Conservation (phyloP, 2,797 vertebrate genomes). For the Sebastes variabilis region DNA sequence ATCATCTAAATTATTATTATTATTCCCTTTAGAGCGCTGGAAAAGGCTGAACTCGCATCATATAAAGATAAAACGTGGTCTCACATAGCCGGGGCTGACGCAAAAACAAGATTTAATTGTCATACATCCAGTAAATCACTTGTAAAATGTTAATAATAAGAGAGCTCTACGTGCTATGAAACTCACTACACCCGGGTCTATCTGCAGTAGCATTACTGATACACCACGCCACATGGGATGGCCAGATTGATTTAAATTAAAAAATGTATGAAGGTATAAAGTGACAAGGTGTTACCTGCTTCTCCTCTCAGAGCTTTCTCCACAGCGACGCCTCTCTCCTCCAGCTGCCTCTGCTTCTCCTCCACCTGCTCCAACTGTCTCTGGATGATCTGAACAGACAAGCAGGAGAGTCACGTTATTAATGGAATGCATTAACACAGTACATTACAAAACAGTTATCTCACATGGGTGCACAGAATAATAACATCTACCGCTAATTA, state of each 20-base stretch:
- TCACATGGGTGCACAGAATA: neutral
- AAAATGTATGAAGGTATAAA: neutral
- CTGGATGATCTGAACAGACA: slow-evolving; percentile 91
- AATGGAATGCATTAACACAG: neutral
- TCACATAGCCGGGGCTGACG: neutral
- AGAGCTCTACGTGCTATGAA: neutral
- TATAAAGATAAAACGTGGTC: slow-evolving; percentile 24
- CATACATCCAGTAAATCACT: neutral
- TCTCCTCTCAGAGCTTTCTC: slow-evolving; percentile 97
- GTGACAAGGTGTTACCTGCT: slow-evolving; percentile 89
- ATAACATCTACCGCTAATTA: slow-evolving; percentile 9
- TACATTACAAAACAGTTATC: neutral
- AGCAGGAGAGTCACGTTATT: neutral
- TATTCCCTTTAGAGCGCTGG: slow-evolving; percentile 14
- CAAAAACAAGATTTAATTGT: slow-evolving; percentile 13
- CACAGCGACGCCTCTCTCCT: slow-evolving; percentile 96
- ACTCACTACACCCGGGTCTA: neutral
- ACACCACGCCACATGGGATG: neutral
- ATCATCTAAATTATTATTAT: slow-evolving; percentile 3
- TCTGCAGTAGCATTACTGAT: neutral
- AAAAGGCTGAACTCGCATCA: slow-evolving; percentile 11
- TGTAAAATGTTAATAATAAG: slow-evolving; percentile 7
- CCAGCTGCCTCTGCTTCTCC: slow-evolving; percentile 97
- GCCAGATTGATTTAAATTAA: neutral
- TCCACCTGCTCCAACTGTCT: slow-evolving; percentile 99